Evolutionary conservation across 2,797 vertebrate genomes (phyloP), one percentile per base, ranked within the genome.

Genomic region (Merluccius polli): DNA sequence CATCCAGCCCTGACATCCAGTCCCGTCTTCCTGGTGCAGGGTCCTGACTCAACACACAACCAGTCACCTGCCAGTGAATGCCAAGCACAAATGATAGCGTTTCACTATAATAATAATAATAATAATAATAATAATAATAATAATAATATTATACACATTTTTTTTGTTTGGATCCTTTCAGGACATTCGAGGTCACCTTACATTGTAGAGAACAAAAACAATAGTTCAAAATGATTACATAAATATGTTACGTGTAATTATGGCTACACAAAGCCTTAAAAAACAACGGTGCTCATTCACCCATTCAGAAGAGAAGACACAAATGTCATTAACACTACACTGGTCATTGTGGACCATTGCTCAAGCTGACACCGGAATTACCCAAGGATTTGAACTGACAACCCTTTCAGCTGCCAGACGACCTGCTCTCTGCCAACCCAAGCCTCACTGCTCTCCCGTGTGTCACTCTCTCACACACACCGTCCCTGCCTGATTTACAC

Each of bases 371-470:
- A 24, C 52, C 5, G 10, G 9, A 12, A 12, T 29, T 27, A 27
- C 8, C 78, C 83, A 73, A 70, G 65, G 67, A 69, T 32, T 30
- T 18, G 67, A 32, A 69, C 67, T 30, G 3, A 16, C 67, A 18
- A 69, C 77, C 32, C 59, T 65, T 65, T 8, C 59, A 27, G 59
- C 27, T 63, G 59, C 10, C 59, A 63, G 59, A 12, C n/a, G 15
- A 63, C 59, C 59, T 27, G 59, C 59, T 27, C 24, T 24, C 59
- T 63, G 59, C 59, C 59, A 63, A n/a, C 59, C n/a, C 7, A 9
- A 63, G 59, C 24, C 59, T 65, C n/a, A 65, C 59, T 84, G 84
- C 86, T 86, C 87, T 87, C 86, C 87, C 84, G 84, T 85, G 70
- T 52, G 59, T 68, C 70, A 31, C 68, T 48, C 79, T 67, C 68